Evolutionary conservation across 53 echinoderm and acorn worm species (phyloP), one percentile per base, ranked within the genome.

Genomic region (Paelopatides confundens): DNA sequence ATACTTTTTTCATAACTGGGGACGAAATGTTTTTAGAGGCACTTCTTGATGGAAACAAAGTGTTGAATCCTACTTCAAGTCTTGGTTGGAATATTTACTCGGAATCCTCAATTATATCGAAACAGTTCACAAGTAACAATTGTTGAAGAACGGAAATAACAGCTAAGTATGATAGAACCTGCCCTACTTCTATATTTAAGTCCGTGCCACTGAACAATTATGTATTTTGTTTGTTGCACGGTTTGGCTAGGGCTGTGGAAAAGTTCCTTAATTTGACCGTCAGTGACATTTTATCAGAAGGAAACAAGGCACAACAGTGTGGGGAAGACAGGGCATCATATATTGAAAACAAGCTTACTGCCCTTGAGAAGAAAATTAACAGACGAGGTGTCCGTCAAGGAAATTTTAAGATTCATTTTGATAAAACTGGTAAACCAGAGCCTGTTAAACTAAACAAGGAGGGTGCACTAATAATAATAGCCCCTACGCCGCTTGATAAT

Each of bases 21-120:
- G n/a, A n/a, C n/a, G n/a, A n/a, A n/a, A n/a, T n/a, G n/a, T n/a
- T n/a, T n/a, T n/a, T n/a, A n/a, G n/a, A n/a, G n/a, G n/a, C n/a
- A n/a, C n/a, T n/a, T n/a, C n/a, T n/a, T n/a, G 85, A 66, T 92
- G 92, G 92, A 14, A 71, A 76, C 15, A 90, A 85, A 13, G 48
- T 51, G 28, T 76, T 95, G 0, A 85, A 87, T 27, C 92, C 95
- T 11, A 87, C 88, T 34, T 87, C 85, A 27, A 53, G 85, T 28
- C 67, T 53, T 35, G 95, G 95, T 3, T 95, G 95, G 95, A 95
- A 92, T 52, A 89, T 95, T 58, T 95, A 92, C 51, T 76, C 84
- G 13, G 54, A 70, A 69, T 49, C 64, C 3, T 67, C 43, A 18
- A 86, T 78, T 62, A 65, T 52, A 21, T 77, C 89, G 35, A 92